Evolutionary conservation across 1,140 invertebrate species (phyloP).

Genomic region (Papilio polytes): DNA sequence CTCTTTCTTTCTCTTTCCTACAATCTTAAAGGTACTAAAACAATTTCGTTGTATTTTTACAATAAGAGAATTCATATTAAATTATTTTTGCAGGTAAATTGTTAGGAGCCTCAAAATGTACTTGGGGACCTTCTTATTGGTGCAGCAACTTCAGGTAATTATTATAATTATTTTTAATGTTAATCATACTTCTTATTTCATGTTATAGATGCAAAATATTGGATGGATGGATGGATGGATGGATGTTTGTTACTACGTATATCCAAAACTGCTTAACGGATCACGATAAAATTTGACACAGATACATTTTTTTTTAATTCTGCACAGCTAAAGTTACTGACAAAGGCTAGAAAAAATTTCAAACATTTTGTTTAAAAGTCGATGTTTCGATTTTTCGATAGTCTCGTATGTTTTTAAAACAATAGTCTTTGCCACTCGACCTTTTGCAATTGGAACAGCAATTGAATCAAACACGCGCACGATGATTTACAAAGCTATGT

Average conservation of each 20-base stretch:
- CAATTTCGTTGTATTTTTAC: not conserved
- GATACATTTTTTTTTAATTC: no score
- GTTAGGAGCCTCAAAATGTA: constrained; percentile 88
- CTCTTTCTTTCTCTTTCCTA: not conserved
- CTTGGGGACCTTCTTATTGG: constrained; percentile 93
- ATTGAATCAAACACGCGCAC: constrained; percentile 26
- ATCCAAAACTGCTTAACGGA: no score
- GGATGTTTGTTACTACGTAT: no score
- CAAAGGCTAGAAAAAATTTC: no score
- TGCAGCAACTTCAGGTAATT: constrained; percentile 90
- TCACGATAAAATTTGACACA: no score
- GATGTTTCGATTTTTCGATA: not conserved
- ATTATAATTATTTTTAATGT: constrained; percentile 73
- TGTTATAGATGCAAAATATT: no score
- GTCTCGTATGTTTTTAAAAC: constrained; percentile 6
- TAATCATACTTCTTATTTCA: not conserved
- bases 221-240: no score
- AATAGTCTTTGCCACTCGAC: constrained; percentile 3
- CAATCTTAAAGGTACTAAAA: no score
- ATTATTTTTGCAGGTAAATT: constrained; percentile 68
- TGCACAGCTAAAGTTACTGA: no score
- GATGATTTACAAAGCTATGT: constrained; percentile 15
- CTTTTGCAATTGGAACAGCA: constrained; percentile 34
- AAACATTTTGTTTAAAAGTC: no score
- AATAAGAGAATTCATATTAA: constrained; percentile 10